phyloP scores from a whole-genome alignment of 2,888 invertebrate genomes.

The Pteria penguin region DNA sequence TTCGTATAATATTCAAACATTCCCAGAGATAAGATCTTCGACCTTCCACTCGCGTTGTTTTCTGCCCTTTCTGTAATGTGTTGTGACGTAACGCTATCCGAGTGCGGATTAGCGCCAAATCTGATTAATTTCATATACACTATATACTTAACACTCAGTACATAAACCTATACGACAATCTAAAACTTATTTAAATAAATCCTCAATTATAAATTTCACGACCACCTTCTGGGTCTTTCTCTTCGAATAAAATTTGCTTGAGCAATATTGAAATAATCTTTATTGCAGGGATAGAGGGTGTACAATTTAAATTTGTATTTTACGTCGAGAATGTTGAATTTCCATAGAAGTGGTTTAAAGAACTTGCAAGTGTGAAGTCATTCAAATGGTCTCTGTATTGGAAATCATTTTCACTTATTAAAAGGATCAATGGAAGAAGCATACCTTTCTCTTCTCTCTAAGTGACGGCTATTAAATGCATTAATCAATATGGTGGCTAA shows the following conservation, averaged over 20 bases:
- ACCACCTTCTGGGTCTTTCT: background rate
- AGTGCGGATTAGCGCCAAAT: background rate
- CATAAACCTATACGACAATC: background rate
- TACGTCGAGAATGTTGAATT: background rate
- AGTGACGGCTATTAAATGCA: background rate
- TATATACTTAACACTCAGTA: background rate
- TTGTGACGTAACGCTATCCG: conserved; percentile 1
- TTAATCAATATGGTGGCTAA: background rate
- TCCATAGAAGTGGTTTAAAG: background rate
- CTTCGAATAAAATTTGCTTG: background rate
- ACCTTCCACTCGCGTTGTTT: background rate
- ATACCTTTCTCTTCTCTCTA: background rate
- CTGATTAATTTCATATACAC: background rate
- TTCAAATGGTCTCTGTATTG: background rate
- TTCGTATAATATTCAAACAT: background rate
- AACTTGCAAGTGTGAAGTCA: background rate
- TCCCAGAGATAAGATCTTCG: background rate
- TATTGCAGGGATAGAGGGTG: background rate
- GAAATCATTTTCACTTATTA: background rate
- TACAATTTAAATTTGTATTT: background rate
- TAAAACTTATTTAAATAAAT: background rate
- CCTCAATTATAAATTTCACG: background rate
- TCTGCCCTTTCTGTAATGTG: background rate
- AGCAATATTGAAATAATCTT: background rate
- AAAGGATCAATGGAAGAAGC: background rate